Conservation (phyloP, 1,140 invertebrate genomes). For the Hypothenemus hampei region DNA sequence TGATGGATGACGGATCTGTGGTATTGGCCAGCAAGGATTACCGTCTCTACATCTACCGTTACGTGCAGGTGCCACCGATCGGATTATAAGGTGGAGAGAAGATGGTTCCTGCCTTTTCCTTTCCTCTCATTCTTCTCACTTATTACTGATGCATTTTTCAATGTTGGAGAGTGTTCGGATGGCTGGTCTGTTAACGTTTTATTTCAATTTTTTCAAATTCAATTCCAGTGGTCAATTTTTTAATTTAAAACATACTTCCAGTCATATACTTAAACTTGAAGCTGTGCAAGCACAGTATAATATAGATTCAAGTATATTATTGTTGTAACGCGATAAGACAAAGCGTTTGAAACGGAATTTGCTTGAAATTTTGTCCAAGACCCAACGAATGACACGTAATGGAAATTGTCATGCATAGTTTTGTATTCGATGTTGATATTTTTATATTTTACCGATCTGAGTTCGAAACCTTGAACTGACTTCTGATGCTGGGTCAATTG, state of each 20-base stretch:
- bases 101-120: slow-evolving; percentile 33
- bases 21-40: slow-evolving; percentile 99
- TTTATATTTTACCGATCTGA: slow-evolving; percentile 39
- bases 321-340: no score
- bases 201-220: no score
- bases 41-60: slow-evolving; percentile 96
- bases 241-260: no score
- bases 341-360: no score
- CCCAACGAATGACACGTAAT: no score
- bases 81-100: slow-evolving; percentile 77
- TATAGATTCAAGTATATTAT: no score
- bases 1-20: slow-evolving; percentile 99
- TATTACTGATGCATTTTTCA: slow-evolving; percentile 46
- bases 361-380: no score
- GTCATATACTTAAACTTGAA: no score
- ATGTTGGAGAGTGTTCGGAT: slow-evolving; percentile 38
- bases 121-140: slow-evolving; percentile 41
- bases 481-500: no score
- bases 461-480: slow-evolving; percentile 5
- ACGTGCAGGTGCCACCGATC: slow-evolving; percentile 83
- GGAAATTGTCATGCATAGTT: no score
- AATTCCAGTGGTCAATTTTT: no score
- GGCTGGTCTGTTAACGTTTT: slow-evolving; percentile 39
- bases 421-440: slow-evolving; percentile 46
- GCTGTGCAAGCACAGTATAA: no score